Conservation (phyloP, 1,140 invertebrate genomes). For the Laupala kohalensis region DNA sequence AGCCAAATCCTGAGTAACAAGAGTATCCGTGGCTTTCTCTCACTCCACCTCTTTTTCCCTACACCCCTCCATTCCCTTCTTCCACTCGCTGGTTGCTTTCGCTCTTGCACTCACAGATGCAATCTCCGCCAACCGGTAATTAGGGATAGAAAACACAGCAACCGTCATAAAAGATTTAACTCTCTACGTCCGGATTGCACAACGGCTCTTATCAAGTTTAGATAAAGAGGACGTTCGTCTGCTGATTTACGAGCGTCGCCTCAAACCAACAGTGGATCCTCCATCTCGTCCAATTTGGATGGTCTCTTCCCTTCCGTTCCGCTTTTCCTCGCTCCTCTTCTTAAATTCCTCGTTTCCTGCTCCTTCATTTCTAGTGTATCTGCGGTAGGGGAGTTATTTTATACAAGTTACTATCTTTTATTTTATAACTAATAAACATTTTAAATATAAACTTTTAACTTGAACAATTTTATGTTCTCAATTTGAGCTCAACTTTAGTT, state of each 20-base stretch:
- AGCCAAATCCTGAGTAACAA: no score
- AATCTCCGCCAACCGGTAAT: neutral
- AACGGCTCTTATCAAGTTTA: neutral
- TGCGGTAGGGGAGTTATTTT: no score
- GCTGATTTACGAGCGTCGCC: neutral
- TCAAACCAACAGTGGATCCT: no score
- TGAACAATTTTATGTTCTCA: no score
- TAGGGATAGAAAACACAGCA: neutral
- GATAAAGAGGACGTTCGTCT: neutral
- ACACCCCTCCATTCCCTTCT: neutral
- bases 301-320: neutral
- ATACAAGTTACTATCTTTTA: no score
- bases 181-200: neutral
- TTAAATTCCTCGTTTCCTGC: no score
- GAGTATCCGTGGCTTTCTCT: no score
- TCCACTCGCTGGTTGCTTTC: neutral
- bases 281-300: no score
- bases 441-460: no score
- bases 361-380: no score
- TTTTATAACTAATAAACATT: no score
- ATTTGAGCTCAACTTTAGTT: no score
- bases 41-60: neutral
- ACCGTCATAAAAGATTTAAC: neutral
- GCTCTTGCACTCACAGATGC: neutral
- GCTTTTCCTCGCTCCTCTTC: neutral